phyloP scores from a whole-genome alignment of 2,888 invertebrate genomes.

The Orthosia gothica region DNA sequence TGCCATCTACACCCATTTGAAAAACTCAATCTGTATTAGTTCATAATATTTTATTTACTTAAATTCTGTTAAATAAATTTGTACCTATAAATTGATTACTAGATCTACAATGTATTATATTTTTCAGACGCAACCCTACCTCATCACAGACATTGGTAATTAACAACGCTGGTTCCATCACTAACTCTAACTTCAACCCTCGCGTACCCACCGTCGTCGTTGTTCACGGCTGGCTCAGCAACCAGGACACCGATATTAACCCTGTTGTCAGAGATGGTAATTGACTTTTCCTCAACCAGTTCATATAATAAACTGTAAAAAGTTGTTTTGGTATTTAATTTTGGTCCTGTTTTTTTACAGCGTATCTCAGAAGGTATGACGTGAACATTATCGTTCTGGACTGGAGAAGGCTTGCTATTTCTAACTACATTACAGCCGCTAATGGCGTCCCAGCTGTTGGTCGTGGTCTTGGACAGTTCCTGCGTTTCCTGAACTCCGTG shows the following conservation, averaged over 20 bases:
- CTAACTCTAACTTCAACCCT: constrained; percentile 77
- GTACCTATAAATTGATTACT: too few relatives aligned
- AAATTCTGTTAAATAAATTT: too few relatives aligned
- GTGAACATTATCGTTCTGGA: constrained; percentile 81
- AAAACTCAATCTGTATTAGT: too few relatives aligned
- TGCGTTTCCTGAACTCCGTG: constrained; percentile 73
- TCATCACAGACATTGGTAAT: constrained; percentile 70
- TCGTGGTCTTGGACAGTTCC: constrained; percentile 80
- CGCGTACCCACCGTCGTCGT: constrained; percentile 73
- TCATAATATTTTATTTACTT: too few relatives aligned
- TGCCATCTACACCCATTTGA: too few relatives aligned
- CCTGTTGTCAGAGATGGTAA: constrained; percentile 76
- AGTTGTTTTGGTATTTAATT: neutral
- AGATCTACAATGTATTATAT: neutral
- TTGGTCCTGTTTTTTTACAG: constrained; percentile 60
- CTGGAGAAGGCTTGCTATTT: constrained; percentile 77
- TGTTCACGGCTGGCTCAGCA: constrained; percentile 81
- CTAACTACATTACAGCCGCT: constrained; percentile 75
- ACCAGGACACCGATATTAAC: constrained; percentile 74
- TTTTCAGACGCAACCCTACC: constrained; percentile 72
- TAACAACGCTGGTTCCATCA: constrained; percentile 74
- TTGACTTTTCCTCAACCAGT: neutral
- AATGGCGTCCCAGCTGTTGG: constrained; percentile 78
- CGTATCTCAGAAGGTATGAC: constrained; percentile 72
- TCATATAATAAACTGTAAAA: neutral